Base-by-base conservation (phyloP, 2,888 invertebrate genomes). In the Drosophila borealis region DNA sequence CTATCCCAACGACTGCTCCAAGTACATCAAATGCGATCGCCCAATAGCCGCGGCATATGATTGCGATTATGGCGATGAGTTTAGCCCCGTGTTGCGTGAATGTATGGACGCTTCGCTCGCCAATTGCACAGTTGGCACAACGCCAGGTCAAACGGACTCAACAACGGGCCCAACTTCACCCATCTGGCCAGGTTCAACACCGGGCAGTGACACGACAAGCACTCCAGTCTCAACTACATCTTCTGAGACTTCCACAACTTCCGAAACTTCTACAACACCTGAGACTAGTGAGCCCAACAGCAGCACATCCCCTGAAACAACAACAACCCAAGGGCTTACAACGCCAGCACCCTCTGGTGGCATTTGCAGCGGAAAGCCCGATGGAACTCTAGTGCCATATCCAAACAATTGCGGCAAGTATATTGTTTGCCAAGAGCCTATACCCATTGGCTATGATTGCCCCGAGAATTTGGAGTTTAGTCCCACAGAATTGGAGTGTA, bases 361-460 rank as follows among this genome's bases (percentile, higher is more conserved):
- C 21, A 77, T 89, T 44, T 90, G 90, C 37, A 68, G 56, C 3
- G 72, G 65, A 2, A 61, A 80, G 19, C 53, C 72, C 0, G 41
- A 74, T 3, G 74, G 80, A 4, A 65, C 74, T 0, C 48, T 68
- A 4, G 70, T 91, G 2, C 86, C 90, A 4, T 90, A 91, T 70
- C 90, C 90, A 4, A 71, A 78, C 39, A 79, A 89, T 55, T 91
- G 91, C 13, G 77, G 59, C 8, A 90, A 90, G 55, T 90, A 74
- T 45, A 88, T 91, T 42, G 39, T 62, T 0, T 91, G 91, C 53
- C 60, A 75, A 9, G 41, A 72, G 3, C 89, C 90, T 8, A 92
- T 91, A 54, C 82, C 83, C 41, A 90, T 90, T 79, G 93, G 93
- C 44, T 94, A 94, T 53, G 94, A 94, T 29, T 94, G 94, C 39